Evolutionary conservation across 2,797 vertebrate species (phyloP), one percentile per base, ranked within the genome.

Genomic region (Neosilurus hyrtlii): DNA sequence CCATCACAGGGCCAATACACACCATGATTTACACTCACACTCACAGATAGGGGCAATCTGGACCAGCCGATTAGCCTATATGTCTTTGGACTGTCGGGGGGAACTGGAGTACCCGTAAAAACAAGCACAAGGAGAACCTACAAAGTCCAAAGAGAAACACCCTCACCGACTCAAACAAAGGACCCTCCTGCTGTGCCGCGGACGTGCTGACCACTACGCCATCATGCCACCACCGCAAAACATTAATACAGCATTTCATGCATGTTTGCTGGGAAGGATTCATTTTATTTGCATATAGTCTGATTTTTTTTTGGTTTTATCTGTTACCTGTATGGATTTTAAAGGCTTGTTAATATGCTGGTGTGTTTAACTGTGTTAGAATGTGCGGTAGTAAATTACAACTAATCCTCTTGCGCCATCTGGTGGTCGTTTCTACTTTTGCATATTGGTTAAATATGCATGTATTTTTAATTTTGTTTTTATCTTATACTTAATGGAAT

Each of bases 401-500:
- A 43, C 10, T 0, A 22, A n/a, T 70, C 66, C 35, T 67, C 20
- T 62, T n/a, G 0, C 74, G 66, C 82, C 82, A 52, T 35, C 82
- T 83, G 52, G 74, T 83, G 82, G 65, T 61, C 8, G 18, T 20
- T 61, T 76, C 1, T 24, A 14, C 26, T 68, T n/a, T 52, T 71
- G 2, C 15, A 30, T 20, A 16, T 35, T 24, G 37, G n/a, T 62
- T 62, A 24, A 62, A 22, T 1, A 24, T 56, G 16, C 16, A 56
- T 56, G 10, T 56, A 16, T 15, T 4, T 56, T 15, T 56, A 16
- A 15, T 56, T 56, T 3, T 14, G 16, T 15, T 56, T 56, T 56
- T 56, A 43, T 43, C 43, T 43, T 43, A 43, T 43, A 43, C 43
- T 30, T 30, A 30, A 30, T 1, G 26, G 15, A 16, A 66, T 66